A percentile compares a stretch with the other conserved stretches of the same genome.
These are phyloP conservation scores for Callyntrura guangdongensis DNA, from an alignment of 2,888 invertebrate genomes.

Conservation along the genomic window DNA sequence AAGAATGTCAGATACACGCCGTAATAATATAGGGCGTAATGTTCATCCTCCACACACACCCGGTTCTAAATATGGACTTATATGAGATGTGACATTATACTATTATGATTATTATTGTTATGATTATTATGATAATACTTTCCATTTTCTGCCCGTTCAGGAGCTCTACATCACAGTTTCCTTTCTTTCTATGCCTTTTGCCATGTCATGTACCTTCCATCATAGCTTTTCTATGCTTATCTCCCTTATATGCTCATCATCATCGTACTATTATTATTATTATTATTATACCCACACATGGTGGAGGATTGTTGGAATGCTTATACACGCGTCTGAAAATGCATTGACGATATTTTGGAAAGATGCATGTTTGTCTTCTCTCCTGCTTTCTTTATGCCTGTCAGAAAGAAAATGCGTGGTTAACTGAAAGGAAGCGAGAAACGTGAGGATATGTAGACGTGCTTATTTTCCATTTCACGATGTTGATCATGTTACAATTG, in stretches of 20 bases:
- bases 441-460: constrained; percentile 74
- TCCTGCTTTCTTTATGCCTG: not conserved
- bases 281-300: no score
- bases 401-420: constrained; percentile 12
- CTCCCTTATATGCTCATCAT: not conserved
- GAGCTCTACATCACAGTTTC: constrained; percentile 8
- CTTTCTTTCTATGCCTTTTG: constrained; percentile 13
- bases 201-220: not conserved
- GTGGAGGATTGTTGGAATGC: constrained; percentile 18
- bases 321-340: constrained; percentile 49
- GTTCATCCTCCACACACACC: constrained; percentile 10
- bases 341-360: constrained; percentile 42
- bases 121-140: constrained; percentile 70
- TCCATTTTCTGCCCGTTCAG: constrained; percentile 52
- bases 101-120: constrained; percentile 67
- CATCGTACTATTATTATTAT: not conserved
- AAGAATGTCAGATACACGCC: constrained; percentile 56
- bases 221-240: constrained; percentile 6
- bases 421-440: constrained; percentile 51
- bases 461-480: constrained; percentile 68
- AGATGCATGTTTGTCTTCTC: constrained; percentile 35
- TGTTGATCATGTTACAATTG: constrained; percentile 38
- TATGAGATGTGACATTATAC: constrained; percentile 64
- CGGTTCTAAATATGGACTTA: not conserved
- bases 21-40: constrained; percentile 32